Evolutionary conservation across 2,113 vertebrate genomes (phyloP).

Genomic region (Cheirogaleus medius): DNA sequence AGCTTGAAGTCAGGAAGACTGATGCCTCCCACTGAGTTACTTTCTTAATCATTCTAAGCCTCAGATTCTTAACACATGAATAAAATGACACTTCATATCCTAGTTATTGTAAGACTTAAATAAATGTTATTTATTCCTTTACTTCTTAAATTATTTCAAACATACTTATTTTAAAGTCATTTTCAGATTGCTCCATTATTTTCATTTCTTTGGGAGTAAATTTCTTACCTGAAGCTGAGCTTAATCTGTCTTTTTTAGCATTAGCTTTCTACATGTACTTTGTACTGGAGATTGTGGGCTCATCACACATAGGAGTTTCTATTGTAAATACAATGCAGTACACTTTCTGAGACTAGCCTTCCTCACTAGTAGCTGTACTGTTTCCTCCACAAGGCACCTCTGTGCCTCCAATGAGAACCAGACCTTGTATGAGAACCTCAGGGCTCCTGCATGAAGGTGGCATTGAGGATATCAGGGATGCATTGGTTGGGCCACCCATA

Average conservation of each 20-base stretch:
- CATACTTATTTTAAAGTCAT: neutral
- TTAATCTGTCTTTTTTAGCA: neutral
- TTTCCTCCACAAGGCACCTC: neutral
- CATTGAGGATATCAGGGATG: neutral
- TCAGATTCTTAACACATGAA: constrained; percentile 7
- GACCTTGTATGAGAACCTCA: neutral
- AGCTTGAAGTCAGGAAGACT: too few relatives aligned
- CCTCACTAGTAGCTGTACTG: neutral
- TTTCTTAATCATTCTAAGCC: neutral
- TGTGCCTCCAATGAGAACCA: neutral
- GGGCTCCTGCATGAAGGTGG: neutral
- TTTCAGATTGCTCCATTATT: neutral
- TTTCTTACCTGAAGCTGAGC: neutral
- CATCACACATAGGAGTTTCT: neutral
- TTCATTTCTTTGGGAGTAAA: neutral
- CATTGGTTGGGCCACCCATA: neutral
- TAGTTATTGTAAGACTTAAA: neutral
- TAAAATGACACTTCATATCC: neutral
- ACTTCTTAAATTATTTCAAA: constrained; percentile 4
- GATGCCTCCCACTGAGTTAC: neutral
- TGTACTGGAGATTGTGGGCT: neutral
- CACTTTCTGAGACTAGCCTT: neutral
- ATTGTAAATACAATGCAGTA: neutral
- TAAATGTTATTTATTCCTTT: neutral
- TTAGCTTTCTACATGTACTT: neutral